A percentile compares a stretch with the other conserved stretches of the same genome.
Evolutionary conservation across 2,113 vertebrate species (phyloP).

Genomic region (Tupaia chinensis): DNA sequence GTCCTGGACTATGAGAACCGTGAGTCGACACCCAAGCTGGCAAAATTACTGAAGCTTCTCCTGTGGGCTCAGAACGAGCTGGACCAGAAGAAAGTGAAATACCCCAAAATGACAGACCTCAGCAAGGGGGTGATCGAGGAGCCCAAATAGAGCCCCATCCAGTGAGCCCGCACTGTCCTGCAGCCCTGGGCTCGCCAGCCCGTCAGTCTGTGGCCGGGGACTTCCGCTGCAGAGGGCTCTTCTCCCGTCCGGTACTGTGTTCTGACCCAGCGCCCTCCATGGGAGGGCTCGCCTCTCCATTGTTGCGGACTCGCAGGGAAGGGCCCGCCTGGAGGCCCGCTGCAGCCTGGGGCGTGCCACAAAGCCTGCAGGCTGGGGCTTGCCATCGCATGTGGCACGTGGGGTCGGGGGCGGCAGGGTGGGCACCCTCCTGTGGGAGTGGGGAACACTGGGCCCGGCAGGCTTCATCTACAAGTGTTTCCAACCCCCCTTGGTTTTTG

Average conservation of each 20-base stretch:
- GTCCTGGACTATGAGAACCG: conserved; percentile 90
- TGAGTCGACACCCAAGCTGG: conserved; percentile 98
- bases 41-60: conserved; percentile 97
- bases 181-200: conserved; percentile 80
- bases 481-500: conserved; percentile 60
- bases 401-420: too few species aligned
- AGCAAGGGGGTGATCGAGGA: conserved; percentile 99
- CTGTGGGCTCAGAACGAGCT: conserved; percentile 99
- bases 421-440: too few species aligned
- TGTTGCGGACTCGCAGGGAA: too few species aligned
- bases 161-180: conserved; percentile 68
- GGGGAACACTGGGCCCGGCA: conserved; percentile 58
- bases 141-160: conserved; percentile 91
- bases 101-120: conserved; percentile 99
- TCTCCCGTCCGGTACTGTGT: conserved; percentile 64
- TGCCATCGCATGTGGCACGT: too few species aligned
- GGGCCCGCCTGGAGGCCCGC: too few species aligned
- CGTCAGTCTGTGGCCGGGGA: conserved; percentile 86
- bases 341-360: too few species aligned
- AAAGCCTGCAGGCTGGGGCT: too few species aligned
- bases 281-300: too few species aligned
- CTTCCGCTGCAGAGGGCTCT: conserved; percentile 85
- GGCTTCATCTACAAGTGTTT: conserved; percentile 77
- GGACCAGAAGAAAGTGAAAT: conserved; percentile 99
- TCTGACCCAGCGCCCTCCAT: conserved; percentile 60